Conservation (phyloP, 2,888 invertebrate genomes). For the Ditula angustiorana region DNA sequence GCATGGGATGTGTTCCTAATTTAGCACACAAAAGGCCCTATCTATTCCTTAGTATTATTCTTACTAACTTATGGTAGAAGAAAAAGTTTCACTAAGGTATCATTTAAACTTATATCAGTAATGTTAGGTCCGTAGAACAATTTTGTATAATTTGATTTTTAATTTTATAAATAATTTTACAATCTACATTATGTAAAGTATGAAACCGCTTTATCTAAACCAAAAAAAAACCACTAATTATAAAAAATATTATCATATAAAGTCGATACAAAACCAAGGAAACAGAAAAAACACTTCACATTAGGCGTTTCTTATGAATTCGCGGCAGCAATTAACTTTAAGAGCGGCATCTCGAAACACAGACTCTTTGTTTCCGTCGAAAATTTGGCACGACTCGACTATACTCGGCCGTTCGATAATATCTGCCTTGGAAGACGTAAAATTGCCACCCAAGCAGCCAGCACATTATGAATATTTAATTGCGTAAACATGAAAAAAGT, state of each 20-base stretch:
- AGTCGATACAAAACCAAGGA: background rate
- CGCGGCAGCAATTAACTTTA: constrained; percentile 68
- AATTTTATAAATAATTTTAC: too few relatives aligned
- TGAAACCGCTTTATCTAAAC: background rate
- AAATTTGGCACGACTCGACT: constrained; percentile 73
- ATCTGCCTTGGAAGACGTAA: constrained; percentile 31
- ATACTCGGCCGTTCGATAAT: constrained; percentile 68
- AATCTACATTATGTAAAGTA: too few relatives aligned
- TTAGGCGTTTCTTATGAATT: constrained; percentile 58
- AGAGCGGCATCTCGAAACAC: constrained; percentile 59
- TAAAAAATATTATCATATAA: background rate
- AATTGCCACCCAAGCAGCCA: constrained; percentile 20
- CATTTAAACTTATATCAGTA: too few relatives aligned
- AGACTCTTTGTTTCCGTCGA: constrained; percentile 66
- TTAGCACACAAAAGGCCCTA: too few relatives aligned
- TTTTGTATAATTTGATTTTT: too few relatives aligned
- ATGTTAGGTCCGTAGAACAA: too few relatives aligned
- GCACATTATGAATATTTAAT: constrained; percentile 23
- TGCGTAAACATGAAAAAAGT: constrained; percentile 7
- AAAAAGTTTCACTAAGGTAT: too few relatives aligned
- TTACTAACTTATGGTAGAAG: too few relatives aligned
- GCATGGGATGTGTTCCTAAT: too few relatives aligned
- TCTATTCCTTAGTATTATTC: too few relatives aligned
- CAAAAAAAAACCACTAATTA: background rate
- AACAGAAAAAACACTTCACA: constrained; percentile 35